These are phyloP conservation scores for Leptodirus hochenwartii DNA, from an alignment of 2,888 invertebrate genomes.

Conservation along the genomic window DNA sequence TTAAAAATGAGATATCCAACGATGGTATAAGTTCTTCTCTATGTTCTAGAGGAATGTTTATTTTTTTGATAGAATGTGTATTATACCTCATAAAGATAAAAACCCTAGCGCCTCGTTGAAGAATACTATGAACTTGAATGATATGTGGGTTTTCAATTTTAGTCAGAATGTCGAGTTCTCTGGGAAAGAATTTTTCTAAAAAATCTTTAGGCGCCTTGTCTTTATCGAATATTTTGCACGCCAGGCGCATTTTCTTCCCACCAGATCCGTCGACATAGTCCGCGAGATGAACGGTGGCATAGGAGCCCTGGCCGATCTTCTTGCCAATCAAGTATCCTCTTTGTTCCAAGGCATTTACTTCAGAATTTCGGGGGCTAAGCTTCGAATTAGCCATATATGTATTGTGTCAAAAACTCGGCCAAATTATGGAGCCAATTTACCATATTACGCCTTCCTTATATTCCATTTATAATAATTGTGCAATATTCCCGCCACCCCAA, in stretches of 20 bases:
- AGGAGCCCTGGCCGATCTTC: conserved; percentile 82
- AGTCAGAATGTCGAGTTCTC: conserved; percentile 78
- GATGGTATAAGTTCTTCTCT: too few species aligned
- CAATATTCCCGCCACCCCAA: too few species aligned
- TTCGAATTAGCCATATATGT: conserved; percentile 46
- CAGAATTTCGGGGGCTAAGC: conserved; percentile 62
- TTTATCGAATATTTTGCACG: conserved; percentile 84
- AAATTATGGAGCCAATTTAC: too few species aligned
- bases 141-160: conserved; percentile 82
- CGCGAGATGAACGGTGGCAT: conserved; percentile 78
- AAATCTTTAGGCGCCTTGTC: conserved; percentile 78
- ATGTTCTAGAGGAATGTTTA: too few species aligned
- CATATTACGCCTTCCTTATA: too few species aligned
- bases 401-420: too few species aligned
- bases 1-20: too few species aligned
- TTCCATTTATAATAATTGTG: too few species aligned
- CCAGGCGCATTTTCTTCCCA: conserved; percentile 54
- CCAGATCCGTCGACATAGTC: conserved; percentile 57
- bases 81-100: conserved; percentile 70
- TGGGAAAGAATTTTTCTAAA: conserved; percentile 80
- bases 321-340: conserved; percentile 69
- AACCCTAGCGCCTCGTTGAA: conserved; percentile 64
- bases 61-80: too few species aligned
- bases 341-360: conserved; percentile 69
- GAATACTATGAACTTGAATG: conserved; percentile 73